Base-by-base conservation (phyloP, 2,888 invertebrate species). In the Polydrusus pterygomalis region DNA sequence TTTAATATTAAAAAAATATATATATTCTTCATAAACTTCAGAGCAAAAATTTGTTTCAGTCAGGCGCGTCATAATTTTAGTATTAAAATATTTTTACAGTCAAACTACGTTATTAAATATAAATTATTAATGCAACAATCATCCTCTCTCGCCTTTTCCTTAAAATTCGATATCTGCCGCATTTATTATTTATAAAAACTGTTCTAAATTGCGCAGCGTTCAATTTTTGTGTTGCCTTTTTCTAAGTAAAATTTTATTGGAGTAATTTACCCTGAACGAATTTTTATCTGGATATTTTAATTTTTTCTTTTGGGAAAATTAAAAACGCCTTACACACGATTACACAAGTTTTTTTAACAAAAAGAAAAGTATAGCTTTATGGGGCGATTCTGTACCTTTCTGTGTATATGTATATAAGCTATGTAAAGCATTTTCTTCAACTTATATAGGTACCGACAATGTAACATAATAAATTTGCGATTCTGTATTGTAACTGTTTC, bases 91-190 rank as follows among this genome's bases (percentile, higher is more conserved):
- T 34, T 67, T 67, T 67, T 51, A 34, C 20, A 63, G 63, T 40
- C 38, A 63, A 69, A 54, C 70, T 56, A 75, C 70, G 63, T 49
- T 76, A 76, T 76, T 76, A 72, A 76, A 76, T 56, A 72, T 76
- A 38, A 68, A 76, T 76, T 76, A 72, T 76, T 76, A 69, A 76
- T 54, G 68, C 18, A 63, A 68, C 76, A 69, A 76, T 76, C 76
- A 67, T 62, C 71, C 45, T 62, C 63, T 76, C 76, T 62, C 76
- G 72, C 76, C 72, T 76, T 72, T 74, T 43, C 43, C 51, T 64
- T 65, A 75, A 65, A 70, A 70, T 75, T 75, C 75, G 75, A 75
- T 75, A 75, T 70, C 56, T 49, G 18, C 15, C 45, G 58, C 70
- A 51, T 75, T 58, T 70, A 75, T 75, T 75, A 75, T 75, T 75